phyloP scores from a whole-genome alignment of 2,113 vertebrate species.

The Pagrus major region DNA sequence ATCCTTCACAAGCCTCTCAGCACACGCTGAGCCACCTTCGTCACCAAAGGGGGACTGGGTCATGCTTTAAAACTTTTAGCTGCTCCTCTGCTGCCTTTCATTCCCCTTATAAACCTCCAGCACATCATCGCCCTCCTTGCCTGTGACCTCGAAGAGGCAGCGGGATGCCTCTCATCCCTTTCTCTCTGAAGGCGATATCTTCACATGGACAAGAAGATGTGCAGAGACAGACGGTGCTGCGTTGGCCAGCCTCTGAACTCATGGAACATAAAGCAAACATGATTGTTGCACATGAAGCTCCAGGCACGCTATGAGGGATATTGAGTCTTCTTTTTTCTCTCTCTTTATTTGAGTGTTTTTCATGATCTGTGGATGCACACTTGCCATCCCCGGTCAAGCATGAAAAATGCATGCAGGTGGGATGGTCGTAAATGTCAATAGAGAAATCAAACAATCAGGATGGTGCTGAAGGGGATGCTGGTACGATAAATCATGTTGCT shows the following conservation, averaged over 20 bases:
- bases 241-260: conserved; percentile 30
- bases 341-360: conserved; percentile 19
- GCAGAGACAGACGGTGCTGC: conserved; percentile 18
- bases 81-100: conserved; percentile 56
- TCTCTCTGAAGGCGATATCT: conserved; percentile 46
- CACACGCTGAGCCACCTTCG: conserved; percentile 61
- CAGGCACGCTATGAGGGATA: conserved; percentile 28
- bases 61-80: conserved; percentile 72
- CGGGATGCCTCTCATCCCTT: conserved; percentile 52
- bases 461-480: conserved; percentile 67
- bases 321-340: conserved; percentile 3
- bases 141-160: conserved; percentile 62
- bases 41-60: conserved; percentile 68
- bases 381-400: conserved; percentile 27
- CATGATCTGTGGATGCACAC: conserved; percentile 37
- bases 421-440: conserved; percentile 75
- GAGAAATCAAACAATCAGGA: conserved; percentile 76
- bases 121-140: conserved; percentile 48
- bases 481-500: conserved; percentile 78
- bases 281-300: conserved; percentile 38
- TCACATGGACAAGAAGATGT: conserved; percentile 41
- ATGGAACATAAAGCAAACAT: conserved; percentile 51
- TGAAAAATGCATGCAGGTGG: conserved; percentile 74
- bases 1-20: conserved; percentile 66
- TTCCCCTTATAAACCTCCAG: conserved; percentile 56